These are phyloP conservation scores for Anthophora plumipes DNA, from an alignment of 2,888 invertebrate genomes.

Conservation along the genomic window DNA sequence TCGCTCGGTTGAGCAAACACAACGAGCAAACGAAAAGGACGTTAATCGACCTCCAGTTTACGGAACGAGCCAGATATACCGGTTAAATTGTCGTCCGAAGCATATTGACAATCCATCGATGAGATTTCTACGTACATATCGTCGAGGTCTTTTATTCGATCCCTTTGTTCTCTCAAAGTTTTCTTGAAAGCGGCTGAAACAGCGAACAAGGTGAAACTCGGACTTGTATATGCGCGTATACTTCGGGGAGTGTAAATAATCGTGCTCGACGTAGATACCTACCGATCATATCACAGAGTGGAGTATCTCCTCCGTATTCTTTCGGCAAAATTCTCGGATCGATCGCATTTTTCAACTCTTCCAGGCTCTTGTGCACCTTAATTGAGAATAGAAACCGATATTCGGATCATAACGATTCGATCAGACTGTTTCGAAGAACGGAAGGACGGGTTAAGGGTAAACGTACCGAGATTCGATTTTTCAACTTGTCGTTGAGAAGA, in stretches of 20 bases:
- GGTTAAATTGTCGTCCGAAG: slow-evolving; percentile 89
- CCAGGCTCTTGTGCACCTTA: slow-evolving; percentile 90
- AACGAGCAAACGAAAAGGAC: no score
- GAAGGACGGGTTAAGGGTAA: no score
- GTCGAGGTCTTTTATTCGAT: slow-evolving; percentile 89
- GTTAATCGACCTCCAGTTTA: slow-evolving; percentile 92
- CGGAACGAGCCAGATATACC: slow-evolving; percentile 94
- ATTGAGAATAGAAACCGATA: not conserved
- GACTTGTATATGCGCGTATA: not conserved
- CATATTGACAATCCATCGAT: slow-evolving; percentile 85
- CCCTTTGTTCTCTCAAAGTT: slow-evolving; percentile 88
- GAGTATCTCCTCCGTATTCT: slow-evolving; percentile 95
- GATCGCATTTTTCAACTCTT: slow-evolving; percentile 90
- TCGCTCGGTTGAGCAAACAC: no score
- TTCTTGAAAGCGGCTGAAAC: slow-evolving; percentile 86
- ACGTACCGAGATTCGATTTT: slow-evolving; percentile 91
- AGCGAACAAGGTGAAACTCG: not conserved
- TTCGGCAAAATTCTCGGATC: slow-evolving; percentile 92
- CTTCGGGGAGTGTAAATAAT: no score
- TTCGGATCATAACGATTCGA: no score
- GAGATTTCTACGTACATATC: slow-evolving; percentile 91
- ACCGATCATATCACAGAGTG: slow-evolving; percentile 92
- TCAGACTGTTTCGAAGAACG: not conserved
- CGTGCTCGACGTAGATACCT: slow-evolving; percentile 63
- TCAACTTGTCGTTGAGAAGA: slow-evolving; percentile 93